Percentiles rank a stretch among this genome's conserved stretches.
Conservation (phyloP, 2,888 invertebrate species). For the Pristionchus entomophagus region DNA sequence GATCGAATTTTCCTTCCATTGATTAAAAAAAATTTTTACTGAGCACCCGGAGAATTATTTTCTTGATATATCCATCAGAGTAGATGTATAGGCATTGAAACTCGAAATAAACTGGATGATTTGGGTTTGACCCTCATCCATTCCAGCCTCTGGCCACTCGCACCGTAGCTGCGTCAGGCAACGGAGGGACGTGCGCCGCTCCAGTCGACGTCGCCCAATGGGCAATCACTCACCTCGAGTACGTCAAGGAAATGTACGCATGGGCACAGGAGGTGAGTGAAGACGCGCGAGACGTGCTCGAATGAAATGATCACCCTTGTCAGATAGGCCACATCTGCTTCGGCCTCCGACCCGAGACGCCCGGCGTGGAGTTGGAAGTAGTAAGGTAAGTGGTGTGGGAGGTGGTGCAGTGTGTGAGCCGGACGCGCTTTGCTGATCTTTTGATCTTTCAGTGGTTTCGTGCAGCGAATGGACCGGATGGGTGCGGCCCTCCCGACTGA, state of each 20-base stretch:
- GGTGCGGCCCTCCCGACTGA: slow-evolving; percentile 41
- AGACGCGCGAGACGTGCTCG: background rate
- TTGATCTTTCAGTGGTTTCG: background rate
- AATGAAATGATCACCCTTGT: background rate
- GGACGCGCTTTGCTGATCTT: background rate
- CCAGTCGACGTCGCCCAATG: slow-evolving; percentile 66
- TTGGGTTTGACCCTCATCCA: background rate
- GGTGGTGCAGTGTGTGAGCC: background rate
- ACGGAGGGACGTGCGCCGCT: slow-evolving; percentile 53
- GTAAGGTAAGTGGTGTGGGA: slow-evolving; percentile 54
- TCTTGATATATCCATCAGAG: background rate
- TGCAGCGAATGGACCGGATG: slow-evolving; percentile 24
- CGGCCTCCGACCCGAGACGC: slow-evolving; percentile 65
- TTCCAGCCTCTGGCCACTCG: slow-evolving; percentile 50
- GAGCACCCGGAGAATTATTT: no score
- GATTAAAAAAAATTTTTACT: no score
- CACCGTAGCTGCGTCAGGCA: slow-evolving; percentile 52
- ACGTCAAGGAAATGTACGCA: slow-evolving; percentile 55
- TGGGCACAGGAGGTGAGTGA: slow-evolving; percentile 54
- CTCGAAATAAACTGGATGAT: background rate
- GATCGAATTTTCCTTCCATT: background rate
- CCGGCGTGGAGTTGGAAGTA: slow-evolving; percentile 54
- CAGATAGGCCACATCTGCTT: slow-evolving; percentile 69
- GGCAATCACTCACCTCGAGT: slow-evolving; percentile 59
- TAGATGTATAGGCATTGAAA: background rate